Evolutionary conservation across 2,888 invertebrate species (phyloP).

Genomic region (Pegoplata infirma): DNA sequence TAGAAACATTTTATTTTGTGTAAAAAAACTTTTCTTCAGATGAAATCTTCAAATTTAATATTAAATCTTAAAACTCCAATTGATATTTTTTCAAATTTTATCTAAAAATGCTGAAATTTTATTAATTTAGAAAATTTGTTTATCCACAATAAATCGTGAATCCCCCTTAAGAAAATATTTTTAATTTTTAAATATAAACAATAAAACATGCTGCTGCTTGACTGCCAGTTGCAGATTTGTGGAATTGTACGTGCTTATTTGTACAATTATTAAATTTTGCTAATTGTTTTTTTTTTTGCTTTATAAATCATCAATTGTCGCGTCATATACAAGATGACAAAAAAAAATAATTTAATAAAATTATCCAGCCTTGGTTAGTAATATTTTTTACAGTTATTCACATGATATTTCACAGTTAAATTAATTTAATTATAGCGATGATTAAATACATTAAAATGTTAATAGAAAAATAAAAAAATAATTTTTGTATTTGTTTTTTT

Average conservation of each 20-base stretch:
- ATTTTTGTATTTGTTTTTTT: too few relatives aligned
- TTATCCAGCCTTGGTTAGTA: constrained; percentile 6
- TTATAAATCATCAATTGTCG: constrained; percentile 24
- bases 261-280: constrained; percentile 7
- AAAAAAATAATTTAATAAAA: not conserved
- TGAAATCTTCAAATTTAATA: too few relatives aligned
- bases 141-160: too few relatives aligned
- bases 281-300: constrained; percentile 24
- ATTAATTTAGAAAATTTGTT: too few relatives aligned
- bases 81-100: too few relatives aligned
- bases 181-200: too few relatives aligned
- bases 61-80: too few relatives aligned
- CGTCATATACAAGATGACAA: constrained; percentile 29
- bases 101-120: too few relatives aligned
- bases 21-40: too few relatives aligned
- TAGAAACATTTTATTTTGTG: too few relatives aligned
- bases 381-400: constrained; percentile 14
- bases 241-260: constrained; percentile 47
- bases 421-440: constrained; percentile 49
- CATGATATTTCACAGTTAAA: constrained; percentile 51
- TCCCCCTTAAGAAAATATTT: too few relatives aligned
- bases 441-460: constrained; percentile 23
- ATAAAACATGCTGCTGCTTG: not conserved
- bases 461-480: too few relatives aligned
- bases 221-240: constrained; percentile 29